Conservation (phyloP, 2,113 vertebrate genomes). For the Pampusana beccarii region DNA sequence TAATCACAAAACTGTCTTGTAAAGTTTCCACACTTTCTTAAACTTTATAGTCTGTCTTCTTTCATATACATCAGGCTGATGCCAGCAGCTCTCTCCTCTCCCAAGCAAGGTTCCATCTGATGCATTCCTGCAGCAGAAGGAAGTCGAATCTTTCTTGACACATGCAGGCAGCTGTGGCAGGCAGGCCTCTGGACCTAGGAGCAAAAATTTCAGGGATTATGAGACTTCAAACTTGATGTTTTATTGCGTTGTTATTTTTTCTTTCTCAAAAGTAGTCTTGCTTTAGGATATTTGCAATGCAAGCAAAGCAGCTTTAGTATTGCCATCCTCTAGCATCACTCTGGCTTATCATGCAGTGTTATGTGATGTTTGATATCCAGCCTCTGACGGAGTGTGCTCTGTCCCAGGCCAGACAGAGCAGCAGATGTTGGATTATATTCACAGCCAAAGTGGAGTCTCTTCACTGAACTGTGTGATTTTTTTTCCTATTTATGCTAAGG, state of each 20-base stretch:
- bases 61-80: constrained; percentile 7
- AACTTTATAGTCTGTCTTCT: constrained; percentile 25
- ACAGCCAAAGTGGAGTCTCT: background rate
- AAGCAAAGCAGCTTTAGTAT: background rate
- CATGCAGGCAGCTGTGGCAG: background rate
- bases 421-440: background rate
- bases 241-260: background rate
- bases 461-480: background rate
- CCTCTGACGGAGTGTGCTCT: background rate
- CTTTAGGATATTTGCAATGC: background rate
- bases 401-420: background rate
- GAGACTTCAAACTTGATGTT: background rate
- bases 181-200: background rate
- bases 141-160: background rate
- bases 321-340: background rate
- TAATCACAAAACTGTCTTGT: background rate
- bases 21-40: constrained; percentile 1
- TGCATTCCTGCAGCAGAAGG: background rate
- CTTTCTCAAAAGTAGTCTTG: background rate
- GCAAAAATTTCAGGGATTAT: background rate
- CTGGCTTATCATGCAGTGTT: background rate
- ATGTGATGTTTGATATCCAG: background rate
- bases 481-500: background rate
- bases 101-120: background rate
- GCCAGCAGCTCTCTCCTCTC: background rate